Percentiles rank a stretch among this genome's conserved stretches.
Evolutionary conservation across 2,888 invertebrate genomes (phyloP).

Genomic region (Pristionchus mayeri): DNA sequence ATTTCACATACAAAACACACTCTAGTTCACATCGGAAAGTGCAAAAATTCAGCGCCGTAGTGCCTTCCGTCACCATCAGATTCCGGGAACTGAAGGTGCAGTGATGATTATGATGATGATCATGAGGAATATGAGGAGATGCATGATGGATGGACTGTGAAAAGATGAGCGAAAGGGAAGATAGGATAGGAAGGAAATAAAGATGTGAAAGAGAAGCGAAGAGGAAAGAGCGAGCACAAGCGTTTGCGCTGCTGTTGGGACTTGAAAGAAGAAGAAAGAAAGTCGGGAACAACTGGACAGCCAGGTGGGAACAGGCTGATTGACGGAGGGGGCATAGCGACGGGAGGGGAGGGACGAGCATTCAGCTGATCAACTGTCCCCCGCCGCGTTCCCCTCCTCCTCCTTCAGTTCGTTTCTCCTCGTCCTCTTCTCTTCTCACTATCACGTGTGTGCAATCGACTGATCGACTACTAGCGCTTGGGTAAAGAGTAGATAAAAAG

Average conservation of each 20-base stretch:
- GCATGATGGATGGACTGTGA: neutral
- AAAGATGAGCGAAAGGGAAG: neutral
- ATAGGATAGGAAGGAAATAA: neutral
- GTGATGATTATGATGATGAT: neutral
- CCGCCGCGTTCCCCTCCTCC: neutral
- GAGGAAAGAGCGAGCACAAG: no score
- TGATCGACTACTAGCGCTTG: neutral
- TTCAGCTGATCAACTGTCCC: constrained; percentile 44
- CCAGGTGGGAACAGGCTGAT: neutral
- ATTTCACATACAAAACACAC: neutral
- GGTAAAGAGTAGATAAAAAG: neutral
- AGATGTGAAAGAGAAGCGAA: no score
- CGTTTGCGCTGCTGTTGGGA: neutral
- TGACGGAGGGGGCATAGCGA: constrained; percentile 3
- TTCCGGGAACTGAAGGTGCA: neutral
- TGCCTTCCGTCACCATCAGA: neutral
- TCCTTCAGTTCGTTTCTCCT: neutral
- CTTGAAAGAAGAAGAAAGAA: neutral
- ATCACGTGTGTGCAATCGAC: constrained; percentile 39
- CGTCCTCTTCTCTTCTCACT: constrained; percentile 18
- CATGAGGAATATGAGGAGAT: neutral
- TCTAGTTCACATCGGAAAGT: neutral
- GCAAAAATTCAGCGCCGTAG: neutral
- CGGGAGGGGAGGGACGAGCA: neutral
- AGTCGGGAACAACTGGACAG: no score